A percentile compares a stretch with the other conserved stretches of the same genome.
Conservation (phyloP, 2,888 invertebrate genomes). For the Ophraella communa region DNA sequence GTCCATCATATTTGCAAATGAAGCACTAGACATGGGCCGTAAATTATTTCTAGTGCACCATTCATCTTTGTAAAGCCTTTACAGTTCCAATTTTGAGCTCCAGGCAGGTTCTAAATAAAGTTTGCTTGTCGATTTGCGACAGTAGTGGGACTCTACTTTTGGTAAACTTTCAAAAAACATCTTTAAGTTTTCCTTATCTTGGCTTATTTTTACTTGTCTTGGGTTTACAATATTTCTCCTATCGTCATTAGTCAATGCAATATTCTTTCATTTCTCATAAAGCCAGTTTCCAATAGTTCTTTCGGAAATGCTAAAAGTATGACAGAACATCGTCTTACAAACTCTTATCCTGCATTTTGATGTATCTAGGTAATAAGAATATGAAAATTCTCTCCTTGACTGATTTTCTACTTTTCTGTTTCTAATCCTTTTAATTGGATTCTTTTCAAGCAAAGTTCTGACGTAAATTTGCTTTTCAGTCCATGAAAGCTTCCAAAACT, state of each 20-base stretch:
- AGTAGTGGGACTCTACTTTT: background rate
- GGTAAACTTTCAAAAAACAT: too few relatives aligned
- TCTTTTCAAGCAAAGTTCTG: slow-evolving; percentile 4
- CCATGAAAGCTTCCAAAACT: background rate
- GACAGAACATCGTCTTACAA: slow-evolving; percentile 28
- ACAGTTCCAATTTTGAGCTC: slow-evolving; percentile 28
- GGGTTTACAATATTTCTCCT: slow-evolving; percentile 1
- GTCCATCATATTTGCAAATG: slow-evolving; percentile 28
- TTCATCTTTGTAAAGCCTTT: slow-evolving; percentile 25
- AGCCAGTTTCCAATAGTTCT: background rate
- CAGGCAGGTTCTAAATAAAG: slow-evolving; percentile 28
- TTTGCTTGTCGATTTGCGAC: slow-evolving; percentile 24
- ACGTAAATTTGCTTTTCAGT: background rate
- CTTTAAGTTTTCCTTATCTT: too few relatives aligned
- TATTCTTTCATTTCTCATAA: background rate
- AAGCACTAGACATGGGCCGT: slow-evolving; percentile 13
- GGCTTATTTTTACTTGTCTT: slow-evolving; percentile 10
- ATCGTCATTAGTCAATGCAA: background rate
- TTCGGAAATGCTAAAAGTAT: slow-evolving; percentile 3
- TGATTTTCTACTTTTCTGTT: slow-evolving; percentile 11
- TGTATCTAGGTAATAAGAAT: slow-evolving; percentile 20
- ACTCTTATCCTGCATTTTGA: slow-evolving; percentile 19
- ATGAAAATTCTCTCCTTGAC: slow-evolving; percentile 14
- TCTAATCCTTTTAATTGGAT: slow-evolving; percentile 5
- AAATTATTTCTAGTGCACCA: slow-evolving; percentile 15